These are phyloP conservation scores for Germaria angustata DNA, from an alignment of 2,888 invertebrate species.

Conservation along the genomic window DNA sequence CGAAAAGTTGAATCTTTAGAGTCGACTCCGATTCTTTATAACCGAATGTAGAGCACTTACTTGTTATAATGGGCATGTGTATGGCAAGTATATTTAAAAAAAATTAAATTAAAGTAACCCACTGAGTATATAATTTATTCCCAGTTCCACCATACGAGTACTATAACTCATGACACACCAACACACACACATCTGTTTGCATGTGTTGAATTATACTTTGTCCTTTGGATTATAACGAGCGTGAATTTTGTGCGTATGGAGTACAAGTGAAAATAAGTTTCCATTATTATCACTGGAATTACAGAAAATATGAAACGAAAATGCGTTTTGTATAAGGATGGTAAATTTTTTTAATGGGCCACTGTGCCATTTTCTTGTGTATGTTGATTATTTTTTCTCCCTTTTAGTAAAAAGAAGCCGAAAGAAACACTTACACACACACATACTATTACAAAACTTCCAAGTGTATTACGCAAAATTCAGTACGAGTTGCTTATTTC, in stretches of 20 bases:
- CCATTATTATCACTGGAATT: conserved; percentile 42
- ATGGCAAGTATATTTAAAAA: neutral
- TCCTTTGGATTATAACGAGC: conserved; percentile 11
- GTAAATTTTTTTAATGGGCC: conserved; percentile 49
- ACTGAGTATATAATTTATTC: conserved; percentile 59
- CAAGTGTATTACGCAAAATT: conserved; percentile 39
- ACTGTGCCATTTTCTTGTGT: conserved; percentile 43
- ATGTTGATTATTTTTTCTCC: conserved; percentile 4
- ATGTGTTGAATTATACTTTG: conserved; percentile 14
- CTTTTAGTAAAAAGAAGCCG: neutral
- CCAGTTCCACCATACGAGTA: conserved; percentile 37
- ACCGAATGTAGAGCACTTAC: neutral
- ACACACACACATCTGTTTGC: neutral
- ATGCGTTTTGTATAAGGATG: neutral
- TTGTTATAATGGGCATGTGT: neutral
- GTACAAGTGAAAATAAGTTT: conserved; percentile 27
- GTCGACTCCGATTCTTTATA: too few species aligned
- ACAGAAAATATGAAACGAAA: conserved; percentile 19
- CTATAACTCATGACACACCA: conserved; percentile 9
- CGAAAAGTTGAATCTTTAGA: too few species aligned
- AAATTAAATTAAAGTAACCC: conserved; percentile 33
- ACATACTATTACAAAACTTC: conserved; percentile 4
- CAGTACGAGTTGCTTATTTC: conserved; percentile 11
- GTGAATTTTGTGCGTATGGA: neutral
- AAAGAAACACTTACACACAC: neutral